A percentile compares a stretch with the other conserved stretches of the same genome.
Evolutionary conservation across 2,113 vertebrate genomes (phyloP).

Genomic region (Pelvicachromis taeniatus): DNA sequence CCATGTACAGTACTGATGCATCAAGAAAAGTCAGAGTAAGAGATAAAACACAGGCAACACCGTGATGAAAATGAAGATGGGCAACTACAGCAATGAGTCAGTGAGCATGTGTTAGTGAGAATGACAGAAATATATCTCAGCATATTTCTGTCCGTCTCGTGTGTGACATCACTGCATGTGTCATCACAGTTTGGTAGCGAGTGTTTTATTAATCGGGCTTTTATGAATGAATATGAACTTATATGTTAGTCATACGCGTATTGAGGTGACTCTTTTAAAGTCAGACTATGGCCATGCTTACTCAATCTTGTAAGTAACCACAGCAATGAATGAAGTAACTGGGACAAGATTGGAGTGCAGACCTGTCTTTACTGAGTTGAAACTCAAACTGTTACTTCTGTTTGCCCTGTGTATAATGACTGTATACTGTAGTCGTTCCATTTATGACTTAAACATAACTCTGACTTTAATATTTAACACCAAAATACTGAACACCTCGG

Average conservation of each 20-base stretch:
- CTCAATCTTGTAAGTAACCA: neutral
- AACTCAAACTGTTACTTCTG: neutral
- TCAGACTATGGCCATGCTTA: neutral
- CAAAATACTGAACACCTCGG: neutral
- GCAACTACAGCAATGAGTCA: neutral
- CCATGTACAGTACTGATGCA: slow-evolving; percentile 11
- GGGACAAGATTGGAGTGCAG: neutral
- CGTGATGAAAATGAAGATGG: neutral
- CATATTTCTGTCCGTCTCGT: neutral
- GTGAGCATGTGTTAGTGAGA: neutral
- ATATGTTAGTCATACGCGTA: neutral
- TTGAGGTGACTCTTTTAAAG: neutral
- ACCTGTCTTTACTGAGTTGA: neutral
- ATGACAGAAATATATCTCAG: neutral
- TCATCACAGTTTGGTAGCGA: neutral
- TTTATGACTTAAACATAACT: neutral
- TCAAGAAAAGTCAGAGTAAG: neutral
- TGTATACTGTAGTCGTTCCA: neutral
- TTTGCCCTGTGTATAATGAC: neutral
- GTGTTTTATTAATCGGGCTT: neutral
- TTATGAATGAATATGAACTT: neutral
- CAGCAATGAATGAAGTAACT: neutral
- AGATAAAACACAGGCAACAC: neutral
- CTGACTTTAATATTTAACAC: neutral
- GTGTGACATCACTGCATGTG: neutral